Conservation (phyloP, 2,797 vertebrate genomes). For the Vipera ursinii region DNA sequence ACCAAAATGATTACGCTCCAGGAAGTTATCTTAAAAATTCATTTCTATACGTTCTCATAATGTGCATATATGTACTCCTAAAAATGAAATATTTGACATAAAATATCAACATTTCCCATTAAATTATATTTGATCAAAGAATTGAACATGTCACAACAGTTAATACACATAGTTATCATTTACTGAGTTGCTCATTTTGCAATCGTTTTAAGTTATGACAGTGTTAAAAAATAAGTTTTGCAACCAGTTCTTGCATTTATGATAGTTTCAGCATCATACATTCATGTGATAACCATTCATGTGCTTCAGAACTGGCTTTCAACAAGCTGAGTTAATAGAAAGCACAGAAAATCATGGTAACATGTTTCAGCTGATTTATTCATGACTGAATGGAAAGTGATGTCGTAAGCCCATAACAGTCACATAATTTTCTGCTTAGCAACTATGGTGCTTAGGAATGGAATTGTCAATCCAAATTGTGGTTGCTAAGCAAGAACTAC, state of each 20-base stretch:
- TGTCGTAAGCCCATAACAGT: neutral
- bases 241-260: neutral
- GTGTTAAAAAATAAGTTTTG: neutral
- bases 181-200: neutral
- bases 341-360: neutral
- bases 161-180: neutral
- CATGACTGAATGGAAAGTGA: neutral
- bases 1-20: neutral
- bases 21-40: neutral
- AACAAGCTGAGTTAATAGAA: neutral
- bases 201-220: neutral
- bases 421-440: neutral
- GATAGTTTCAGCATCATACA: neutral
- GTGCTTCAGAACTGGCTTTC: neutral
- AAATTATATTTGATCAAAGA: neutral
- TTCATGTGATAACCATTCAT: neutral
- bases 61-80: neutral
- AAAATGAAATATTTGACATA: neutral
- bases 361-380: neutral
- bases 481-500: neutral
- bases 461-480: neutral
- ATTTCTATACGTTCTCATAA: neutral
- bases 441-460: neutral
- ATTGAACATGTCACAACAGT: neutral
- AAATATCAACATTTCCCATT: neutral